Conservation (phyloP, 1,140 invertebrate species). For the Drosophila guanche region DNA sequence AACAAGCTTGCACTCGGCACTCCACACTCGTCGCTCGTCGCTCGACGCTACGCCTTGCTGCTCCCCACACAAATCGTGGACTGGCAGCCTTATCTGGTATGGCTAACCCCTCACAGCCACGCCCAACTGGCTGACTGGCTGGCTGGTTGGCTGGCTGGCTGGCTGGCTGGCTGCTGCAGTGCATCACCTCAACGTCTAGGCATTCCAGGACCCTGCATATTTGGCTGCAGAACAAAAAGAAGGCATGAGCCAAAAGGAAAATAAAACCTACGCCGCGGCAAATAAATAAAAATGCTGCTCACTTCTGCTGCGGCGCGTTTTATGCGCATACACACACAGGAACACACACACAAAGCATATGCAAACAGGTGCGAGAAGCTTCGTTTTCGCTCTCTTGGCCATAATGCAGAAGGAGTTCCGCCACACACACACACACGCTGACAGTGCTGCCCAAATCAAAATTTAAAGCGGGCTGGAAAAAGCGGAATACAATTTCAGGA, state of each 20-base stretch:
- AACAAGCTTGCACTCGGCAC: constrained; percentile 65
- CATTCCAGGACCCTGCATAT: constrained; percentile 50
- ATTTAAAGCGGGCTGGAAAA: no score
- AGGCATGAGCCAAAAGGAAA: constrained; percentile 33
- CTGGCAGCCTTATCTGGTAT: constrained; percentile 46
- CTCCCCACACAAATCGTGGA: constrained; percentile 38
- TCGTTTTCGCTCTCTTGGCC: no score
- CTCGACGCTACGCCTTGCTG: not conserved
- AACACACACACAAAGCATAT: constrained; percentile 34
- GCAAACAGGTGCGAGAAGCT: constrained; percentile 65
- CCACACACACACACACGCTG: constrained; percentile 5
- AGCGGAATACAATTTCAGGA: no score
- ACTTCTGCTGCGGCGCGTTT: constrained; percentile 69
- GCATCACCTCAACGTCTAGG: constrained; percentile 22
- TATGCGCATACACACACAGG: constrained; percentile 61
- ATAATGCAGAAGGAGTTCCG: constrained; percentile 3
- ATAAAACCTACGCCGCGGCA: constrained; percentile 66
- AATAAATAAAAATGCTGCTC: constrained; percentile 80
- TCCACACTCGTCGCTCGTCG: not conserved
- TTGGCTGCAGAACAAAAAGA: constrained; percentile 35
- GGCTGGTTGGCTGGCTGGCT: no score
- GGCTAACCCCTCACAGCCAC: constrained; percentile 45
- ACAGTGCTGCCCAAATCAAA: no score
- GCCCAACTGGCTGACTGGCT: constrained; percentile 6
- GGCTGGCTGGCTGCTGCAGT: constrained; percentile 37